A percentile compares a stretch with the other conserved stretches of the same genome.
These are phyloP conservation scores for Corythoichthys haematopterus DNA, from an alignment of 2,113 vertebrate species.

Conservation along the genomic window DNA sequence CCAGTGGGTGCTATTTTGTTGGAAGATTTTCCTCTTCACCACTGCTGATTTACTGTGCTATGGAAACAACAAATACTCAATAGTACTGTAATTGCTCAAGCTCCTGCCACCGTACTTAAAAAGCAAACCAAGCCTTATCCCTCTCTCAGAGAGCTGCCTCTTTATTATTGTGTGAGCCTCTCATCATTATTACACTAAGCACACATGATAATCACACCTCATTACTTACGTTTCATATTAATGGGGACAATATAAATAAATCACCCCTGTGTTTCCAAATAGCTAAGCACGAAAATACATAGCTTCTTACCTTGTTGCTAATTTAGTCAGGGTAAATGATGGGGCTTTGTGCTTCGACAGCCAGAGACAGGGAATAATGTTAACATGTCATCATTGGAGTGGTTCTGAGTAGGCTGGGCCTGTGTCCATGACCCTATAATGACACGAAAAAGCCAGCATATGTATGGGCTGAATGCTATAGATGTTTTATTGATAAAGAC, in stretches of 20 bases:
- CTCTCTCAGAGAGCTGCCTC: conserved; percentile 30
- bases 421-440: conserved; percentile 29
- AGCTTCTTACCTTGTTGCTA: conserved; percentile 45
- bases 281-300: conserved; percentile 57
- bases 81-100: conserved; percentile 52
- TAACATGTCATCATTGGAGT: conserved; percentile 44
- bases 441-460: conserved; percentile 20
- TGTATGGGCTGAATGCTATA: conserved; percentile 3
- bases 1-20: conserved; percentile 47
- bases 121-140: conserved; percentile 27
- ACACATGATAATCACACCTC: conserved; percentile 71
- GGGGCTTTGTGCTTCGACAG: conserved; percentile 47
- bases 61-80: conserved; percentile 47
- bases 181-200: conserved; percentile 61
- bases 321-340: conserved; percentile 64
- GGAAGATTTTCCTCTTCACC: conserved; percentile 41
- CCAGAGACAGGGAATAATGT: conserved; percentile 43
- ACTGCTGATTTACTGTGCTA: conserved; percentile 50
- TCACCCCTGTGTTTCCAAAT: conserved; percentile 58
- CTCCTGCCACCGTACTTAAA: conserved; percentile 39
- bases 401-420: conserved; percentile 23
- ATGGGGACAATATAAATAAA: conserved; percentile 68
- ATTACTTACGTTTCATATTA: conserved; percentile 76
- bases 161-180: conserved; percentile 53
- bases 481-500: conserved; percentile 34